Conservation (phyloP, 2,113 vertebrate species). For the Mustela lutreola region DNA sequence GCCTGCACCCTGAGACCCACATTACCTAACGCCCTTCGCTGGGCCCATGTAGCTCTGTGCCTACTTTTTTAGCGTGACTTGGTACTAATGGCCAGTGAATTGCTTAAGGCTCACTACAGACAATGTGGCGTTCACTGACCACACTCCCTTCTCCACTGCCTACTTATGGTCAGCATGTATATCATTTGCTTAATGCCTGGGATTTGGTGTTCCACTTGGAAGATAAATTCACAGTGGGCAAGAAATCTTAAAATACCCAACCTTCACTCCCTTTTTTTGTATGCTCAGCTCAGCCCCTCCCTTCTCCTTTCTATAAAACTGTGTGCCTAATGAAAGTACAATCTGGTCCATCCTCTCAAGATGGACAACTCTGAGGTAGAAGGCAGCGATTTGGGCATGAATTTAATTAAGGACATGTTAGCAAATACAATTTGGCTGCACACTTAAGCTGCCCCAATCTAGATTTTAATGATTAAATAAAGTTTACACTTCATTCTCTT, state of each 20-base stretch:
- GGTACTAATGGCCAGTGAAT: background rate
- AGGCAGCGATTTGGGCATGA: background rate
- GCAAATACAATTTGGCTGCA: background rate
- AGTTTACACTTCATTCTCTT: background rate
- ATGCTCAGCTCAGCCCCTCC: background rate
- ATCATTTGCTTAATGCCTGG: background rate
- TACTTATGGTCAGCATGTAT: background rate
- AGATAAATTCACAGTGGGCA: slow-evolving; percentile 12
- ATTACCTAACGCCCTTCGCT: background rate
- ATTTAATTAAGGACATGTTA: background rate
- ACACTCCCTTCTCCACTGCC: background rate
- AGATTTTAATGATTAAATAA: slow-evolving; percentile 22
- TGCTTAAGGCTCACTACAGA: background rate
- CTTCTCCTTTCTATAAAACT: background rate
- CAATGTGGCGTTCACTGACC: background rate
- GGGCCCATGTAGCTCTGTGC: background rate
- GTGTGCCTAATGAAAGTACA: background rate
- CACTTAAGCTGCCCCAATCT: background rate
- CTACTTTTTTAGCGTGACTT: background rate
- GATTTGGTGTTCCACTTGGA: background rate
- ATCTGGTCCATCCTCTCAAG: background rate
- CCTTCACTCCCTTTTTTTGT: background rate
- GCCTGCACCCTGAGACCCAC: too few relatives aligned
- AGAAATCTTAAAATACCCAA: background rate
- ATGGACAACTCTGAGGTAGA: background rate